Percentiles rank a stretch among this genome's conserved stretches.
Evolutionary conservation across 2,888 invertebrate genomes (phyloP).

Genomic region (Belgica antarctica): DNA sequence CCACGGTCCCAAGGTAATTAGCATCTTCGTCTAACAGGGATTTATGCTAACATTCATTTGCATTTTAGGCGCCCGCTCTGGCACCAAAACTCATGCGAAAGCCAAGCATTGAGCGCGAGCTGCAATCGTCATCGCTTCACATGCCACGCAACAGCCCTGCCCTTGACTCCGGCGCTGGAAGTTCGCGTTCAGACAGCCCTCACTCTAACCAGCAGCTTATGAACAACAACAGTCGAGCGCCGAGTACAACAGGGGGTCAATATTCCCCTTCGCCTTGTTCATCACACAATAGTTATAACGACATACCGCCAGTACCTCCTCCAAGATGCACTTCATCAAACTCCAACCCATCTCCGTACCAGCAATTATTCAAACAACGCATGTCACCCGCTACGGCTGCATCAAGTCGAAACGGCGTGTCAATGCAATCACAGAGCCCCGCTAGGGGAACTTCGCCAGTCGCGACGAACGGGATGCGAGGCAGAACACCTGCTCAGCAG

Average conservation of each 20-base stretch:
- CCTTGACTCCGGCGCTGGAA: slow-evolving; percentile 82
- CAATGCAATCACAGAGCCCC: slow-evolving; percentile 60
- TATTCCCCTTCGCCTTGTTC: slow-evolving; percentile 59
- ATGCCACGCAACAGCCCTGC: slow-evolving; percentile 79
- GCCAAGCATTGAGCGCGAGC: slow-evolving; percentile 82
- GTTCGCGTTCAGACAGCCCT: slow-evolving; percentile 86
- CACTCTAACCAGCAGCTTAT: slow-evolving; percentile 66
- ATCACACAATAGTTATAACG: slow-evolving; percentile 58
- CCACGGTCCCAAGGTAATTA: slow-evolving; percentile 13
- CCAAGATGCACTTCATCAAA: slow-evolving; percentile 70
- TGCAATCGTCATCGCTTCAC: slow-evolving; percentile 57
- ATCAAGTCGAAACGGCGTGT: slow-evolving; percentile 57
- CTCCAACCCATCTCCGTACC: slow-evolving; percentile 65
- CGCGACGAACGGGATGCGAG: slow-evolving; percentile 54
- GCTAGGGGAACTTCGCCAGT: slow-evolving; percentile 75
- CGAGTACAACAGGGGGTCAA: slow-evolving; percentile 50
- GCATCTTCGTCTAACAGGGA: background rate
- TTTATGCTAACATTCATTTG: background rate
- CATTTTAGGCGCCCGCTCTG: slow-evolving; percentile 56
- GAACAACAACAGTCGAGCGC: slow-evolving; percentile 54
- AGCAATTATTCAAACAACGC: slow-evolving; percentile 67
- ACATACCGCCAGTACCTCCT: slow-evolving; percentile 70
- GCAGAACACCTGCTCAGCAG: slow-evolving; percentile 77
- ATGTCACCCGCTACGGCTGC: slow-evolving; percentile 75
- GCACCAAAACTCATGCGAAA: slow-evolving; percentile 78